Evolutionary conservation across 2,888 invertebrate genomes (phyloP).

Genomic region (Folsomia candida): DNA sequence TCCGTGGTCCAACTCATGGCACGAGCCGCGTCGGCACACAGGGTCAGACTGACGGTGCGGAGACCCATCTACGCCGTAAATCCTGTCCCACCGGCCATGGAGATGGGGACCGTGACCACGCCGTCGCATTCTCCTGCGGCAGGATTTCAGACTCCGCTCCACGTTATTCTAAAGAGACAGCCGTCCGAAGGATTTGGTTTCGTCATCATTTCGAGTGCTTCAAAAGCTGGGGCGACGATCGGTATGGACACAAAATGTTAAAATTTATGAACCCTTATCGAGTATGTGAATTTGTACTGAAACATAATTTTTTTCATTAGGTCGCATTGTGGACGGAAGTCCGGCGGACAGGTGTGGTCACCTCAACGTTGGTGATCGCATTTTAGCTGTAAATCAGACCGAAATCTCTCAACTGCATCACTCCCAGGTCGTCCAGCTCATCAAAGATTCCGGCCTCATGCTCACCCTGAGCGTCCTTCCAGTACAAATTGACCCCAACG

Average conservation of each 20-base stretch:
- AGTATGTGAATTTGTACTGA: not conserved
- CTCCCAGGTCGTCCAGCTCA: conserved; percentile 94
- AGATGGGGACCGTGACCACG: conserved; percentile 27
- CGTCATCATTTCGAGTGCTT: conserved; percentile 94
- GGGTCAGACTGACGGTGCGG: conserved; percentile 76
- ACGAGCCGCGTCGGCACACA: conserved; percentile 79
- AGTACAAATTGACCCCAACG: conserved; percentile 20
- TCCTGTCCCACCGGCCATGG: conserved; percentile 15
- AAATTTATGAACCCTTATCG: not conserved
- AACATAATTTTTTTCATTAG: conserved; percentile 56
- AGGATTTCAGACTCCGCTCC: conserved; percentile 67
- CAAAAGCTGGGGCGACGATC: conserved; percentile 82
- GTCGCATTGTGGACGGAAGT: conserved; percentile 89
- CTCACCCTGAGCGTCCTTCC: conserved; percentile 62
- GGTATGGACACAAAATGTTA: conserved; percentile 59
- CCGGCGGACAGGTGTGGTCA: conserved; percentile 92
- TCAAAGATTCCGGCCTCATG: conserved; percentile 90
- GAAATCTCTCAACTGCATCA: conserved; percentile 89
- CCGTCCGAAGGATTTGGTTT: conserved; percentile 98
- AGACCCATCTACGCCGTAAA: conserved; percentile 54
- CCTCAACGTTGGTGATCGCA: conserved; percentile 89
- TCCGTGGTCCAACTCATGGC: conserved; percentile 91
- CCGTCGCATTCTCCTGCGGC: conserved; percentile 40
- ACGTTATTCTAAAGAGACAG: conserved; percentile 83
- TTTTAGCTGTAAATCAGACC: conserved; percentile 89